Conservation (phyloP, 1,140 invertebrate species). For the Sycophaga agraensis region DNA sequence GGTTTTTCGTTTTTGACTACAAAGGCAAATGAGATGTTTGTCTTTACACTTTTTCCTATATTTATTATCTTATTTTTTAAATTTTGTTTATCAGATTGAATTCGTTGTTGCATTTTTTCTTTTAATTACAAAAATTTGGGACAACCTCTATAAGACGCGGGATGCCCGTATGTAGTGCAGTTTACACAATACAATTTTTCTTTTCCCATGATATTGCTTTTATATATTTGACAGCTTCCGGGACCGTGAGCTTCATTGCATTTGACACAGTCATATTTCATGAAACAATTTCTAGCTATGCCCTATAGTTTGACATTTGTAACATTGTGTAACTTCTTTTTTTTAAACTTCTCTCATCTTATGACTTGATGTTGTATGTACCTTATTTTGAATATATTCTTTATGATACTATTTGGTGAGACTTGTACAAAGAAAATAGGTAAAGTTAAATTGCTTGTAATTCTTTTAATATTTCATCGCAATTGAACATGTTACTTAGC, state of each 20-base stretch:
- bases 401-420: not conserved
- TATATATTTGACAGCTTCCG: conserved; percentile 1
- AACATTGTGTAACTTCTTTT: conserved; percentile 13
- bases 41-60: not conserved
- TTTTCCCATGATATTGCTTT: not conserved
- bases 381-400: not conserved
- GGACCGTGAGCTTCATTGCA: conserved; percentile 9
- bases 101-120: not conserved
- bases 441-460: too few relatives aligned
- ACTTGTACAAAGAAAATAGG: not conserved
- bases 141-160: conserved; percentile 31
- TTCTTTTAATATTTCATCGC: too few relatives aligned
- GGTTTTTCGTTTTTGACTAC: not conserved
- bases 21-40: not conserved
- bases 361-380: not conserved
- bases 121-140: conserved; percentile 12
- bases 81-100: not conserved
- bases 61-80: not conserved
- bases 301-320: conserved; percentile 18
- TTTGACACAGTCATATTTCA: conserved; percentile 25
- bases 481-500: too few relatives aligned
- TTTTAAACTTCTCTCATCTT: conserved; percentile 8
- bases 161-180: conserved; percentile 28
- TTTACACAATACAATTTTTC: conserved; percentile 24
- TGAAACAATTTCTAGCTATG: conserved; percentile 8